Base-by-base conservation (phyloP, 2,113 vertebrate genomes). In the Ia io region DNA sequence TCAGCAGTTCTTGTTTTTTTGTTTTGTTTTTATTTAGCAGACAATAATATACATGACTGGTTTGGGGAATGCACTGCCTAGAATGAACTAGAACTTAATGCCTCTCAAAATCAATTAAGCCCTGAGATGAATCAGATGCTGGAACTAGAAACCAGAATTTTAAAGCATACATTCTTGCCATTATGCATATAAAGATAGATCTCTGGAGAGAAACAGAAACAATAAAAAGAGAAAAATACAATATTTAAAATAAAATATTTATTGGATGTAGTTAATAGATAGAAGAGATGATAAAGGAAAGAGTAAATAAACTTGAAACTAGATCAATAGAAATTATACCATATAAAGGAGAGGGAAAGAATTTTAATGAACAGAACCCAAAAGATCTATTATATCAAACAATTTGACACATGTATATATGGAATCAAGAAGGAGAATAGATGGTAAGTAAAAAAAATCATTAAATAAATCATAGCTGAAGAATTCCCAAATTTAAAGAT, bases 231-330 rank as follows among this genome's bases (percentile, higher is more conserved):
- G 20, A 88, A 74, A 87, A 74, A 74, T 5, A 61, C 40, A 73
- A 42, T 87, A 74, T 74, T 74, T 88, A 18, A 61, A 88, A 47
- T 76, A 88, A 88, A 88, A 76, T 47, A 76, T 76, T 76, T 88
- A 76, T 18, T 63, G 28, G 40, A 44, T 47, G 11, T 11, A 88
- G 22, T 47, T 47, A 76, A 32, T 61, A 63, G 56, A 44, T 63
- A 76, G 74, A 88, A 71, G 70, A 47, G 20, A 35, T 63, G 30
- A 25, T 76, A 88, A 88, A 61, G 30, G 40, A 63, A 35, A 22
- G 17, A 69, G 17, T 22, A 69, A 69, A 40, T 17, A 32, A 88
- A 74, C 69, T 61, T 59, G 18, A 87, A 59, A 49, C 56, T 16
- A 63, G 40, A 20, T 35, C 32, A 88, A 49, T 7, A 30, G 40